Evolutionary conservation across 2,888 invertebrate species (phyloP), one percentile per base, ranked within the genome.

Genomic region (Tetanocera ferruginea): DNA sequence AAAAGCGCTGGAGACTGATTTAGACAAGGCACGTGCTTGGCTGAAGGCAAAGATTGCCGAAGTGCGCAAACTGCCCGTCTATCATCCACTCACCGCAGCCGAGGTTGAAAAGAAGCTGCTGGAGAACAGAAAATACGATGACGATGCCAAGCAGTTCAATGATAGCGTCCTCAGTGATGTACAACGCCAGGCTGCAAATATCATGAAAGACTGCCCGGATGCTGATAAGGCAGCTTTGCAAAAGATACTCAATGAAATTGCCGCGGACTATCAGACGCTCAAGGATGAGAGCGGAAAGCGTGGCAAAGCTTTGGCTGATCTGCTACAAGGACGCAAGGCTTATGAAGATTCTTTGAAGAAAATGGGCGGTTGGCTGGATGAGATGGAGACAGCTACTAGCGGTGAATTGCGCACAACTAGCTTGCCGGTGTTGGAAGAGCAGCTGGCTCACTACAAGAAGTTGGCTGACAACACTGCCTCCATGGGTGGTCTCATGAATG

Each of bases 291-390:
- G 94, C 37, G 92, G 93, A 74, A 94, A 94, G 76, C 95, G 95
- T 84, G 92, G 94, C 80, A 92, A 93, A 78, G 93, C 93, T 0
- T 89, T 97, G 34, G 92, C 92, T 55, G 95, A 95, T 89, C 91
- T 96, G 14, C 90, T 96, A 14, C 93, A 94, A 87, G 94, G 94
- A 17, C 92, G 97, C 79, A 95, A 93, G 85, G 92, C 94, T 67
- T 96, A 97, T 84, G 98, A 98, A 89, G 92, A 92, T 62, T 94
- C 95, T 79, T 92, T 96, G 69, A 94, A 95, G 77, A 94, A 94
- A 84, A 94, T 96, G 86, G 94, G 95, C 81, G 93, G 95, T 83
- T 98, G 98, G 98, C 91, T 97, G 55, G 95, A 96, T 83, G 96
- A 98, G 90, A 96, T 96, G 37, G 97, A 97, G 89, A 95, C 96